These are phyloP conservation scores for Conus betulinus DNA, from an alignment of 1,140 invertebrate species.

Conservation along the genomic window DNA sequence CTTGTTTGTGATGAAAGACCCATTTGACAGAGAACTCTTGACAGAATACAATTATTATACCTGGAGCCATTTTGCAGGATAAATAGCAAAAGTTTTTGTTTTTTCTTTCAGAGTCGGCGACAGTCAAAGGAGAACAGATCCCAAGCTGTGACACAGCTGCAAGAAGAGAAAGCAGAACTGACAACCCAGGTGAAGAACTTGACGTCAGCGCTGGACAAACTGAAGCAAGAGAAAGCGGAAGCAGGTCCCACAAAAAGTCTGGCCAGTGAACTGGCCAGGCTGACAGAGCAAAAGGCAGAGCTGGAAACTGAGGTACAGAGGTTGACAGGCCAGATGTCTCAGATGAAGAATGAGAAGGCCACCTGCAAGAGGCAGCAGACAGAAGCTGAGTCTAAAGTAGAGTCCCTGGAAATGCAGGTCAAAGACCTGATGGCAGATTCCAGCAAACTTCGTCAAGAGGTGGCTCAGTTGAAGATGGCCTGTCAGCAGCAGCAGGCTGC, in stretches of 20 bases:
- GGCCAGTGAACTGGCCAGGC: background rate
- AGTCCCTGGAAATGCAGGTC: conserved; percentile 13
- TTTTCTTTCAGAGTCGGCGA: conserved; percentile 22
- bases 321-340: background rate
- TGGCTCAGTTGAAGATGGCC: conserved; percentile 15
- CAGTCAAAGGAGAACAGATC: conserved; percentile 81
- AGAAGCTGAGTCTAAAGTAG: conserved; percentile 11
- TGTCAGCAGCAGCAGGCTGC: background rate
- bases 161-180: conserved; percentile 60
- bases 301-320: background rate
- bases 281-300: background rate
- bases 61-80: no score
- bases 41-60: no score
- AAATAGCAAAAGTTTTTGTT: no score
- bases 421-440: conserved; percentile 25
- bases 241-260: background rate
- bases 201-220: conserved; percentile 13
- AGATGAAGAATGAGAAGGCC: conserved; percentile 18
- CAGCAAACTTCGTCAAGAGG: conserved; percentile 20
- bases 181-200: conserved; percentile 13
- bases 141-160: conserved; percentile 81
- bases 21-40: no score
- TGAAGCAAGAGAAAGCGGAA: conserved; percentile 25
- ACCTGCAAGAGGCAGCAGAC: conserved; percentile 3
- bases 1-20: no score